A percentile compares a stretch with the other conserved stretches of the same genome.
phyloP scores from a whole-genome alignment of 2,797 vertebrate species.

The Hipposideros larvatus region DNA sequence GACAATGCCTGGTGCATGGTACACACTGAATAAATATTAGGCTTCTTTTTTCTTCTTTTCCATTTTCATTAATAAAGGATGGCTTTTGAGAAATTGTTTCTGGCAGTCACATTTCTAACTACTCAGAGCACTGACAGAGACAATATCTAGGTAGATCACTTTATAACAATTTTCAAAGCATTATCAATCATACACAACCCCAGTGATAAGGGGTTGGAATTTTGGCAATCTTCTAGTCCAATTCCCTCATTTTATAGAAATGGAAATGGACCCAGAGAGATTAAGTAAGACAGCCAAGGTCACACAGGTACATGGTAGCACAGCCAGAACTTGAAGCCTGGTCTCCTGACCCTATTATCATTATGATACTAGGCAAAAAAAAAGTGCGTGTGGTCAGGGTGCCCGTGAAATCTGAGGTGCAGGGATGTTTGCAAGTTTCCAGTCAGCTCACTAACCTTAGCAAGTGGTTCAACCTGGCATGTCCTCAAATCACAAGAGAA shows the following conservation, averaged over 20 bases:
- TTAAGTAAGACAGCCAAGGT: neutral
- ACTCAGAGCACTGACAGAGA: neutral
- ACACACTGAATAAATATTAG: neutral
- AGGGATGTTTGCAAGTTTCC: neutral
- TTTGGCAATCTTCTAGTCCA: neutral
- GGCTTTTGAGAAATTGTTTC: neutral
- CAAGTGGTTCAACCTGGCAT: neutral
- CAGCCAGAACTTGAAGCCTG: neutral
- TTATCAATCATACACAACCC: neutral
- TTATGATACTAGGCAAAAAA: neutral
- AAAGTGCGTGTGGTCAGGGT: neutral
- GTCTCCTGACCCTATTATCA: neutral
- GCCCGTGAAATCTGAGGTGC: neutral
- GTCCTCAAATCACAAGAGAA: slow-evolving; percentile 7
- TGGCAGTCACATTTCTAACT: neutral
- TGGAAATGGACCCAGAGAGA: neutral
- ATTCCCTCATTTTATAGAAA: neutral
- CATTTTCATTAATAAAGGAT: slow-evolving; percentile 29
- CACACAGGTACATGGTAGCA: neutral
- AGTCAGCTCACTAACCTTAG: neutral
- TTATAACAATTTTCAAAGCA: slow-evolving; percentile 27
- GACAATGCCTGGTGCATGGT: neutral
- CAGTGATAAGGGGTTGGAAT: neutral
- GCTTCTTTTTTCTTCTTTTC: neutral
- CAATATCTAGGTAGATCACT: neutral